phyloP scores from a whole-genome alignment of 2,888 invertebrate species.

The Apantesis nais region DNA sequence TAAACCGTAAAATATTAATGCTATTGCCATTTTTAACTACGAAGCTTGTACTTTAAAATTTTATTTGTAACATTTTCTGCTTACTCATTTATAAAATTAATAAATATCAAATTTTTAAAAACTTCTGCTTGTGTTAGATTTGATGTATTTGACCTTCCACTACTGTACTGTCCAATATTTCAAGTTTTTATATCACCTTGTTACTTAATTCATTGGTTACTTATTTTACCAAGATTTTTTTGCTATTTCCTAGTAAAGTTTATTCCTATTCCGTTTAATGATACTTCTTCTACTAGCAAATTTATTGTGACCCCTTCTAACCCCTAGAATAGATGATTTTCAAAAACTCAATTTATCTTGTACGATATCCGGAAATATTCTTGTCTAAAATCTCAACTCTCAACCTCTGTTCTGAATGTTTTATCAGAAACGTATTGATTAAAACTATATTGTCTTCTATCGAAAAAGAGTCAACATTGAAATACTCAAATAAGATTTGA shows the following conservation, averaged over 20 bases:
- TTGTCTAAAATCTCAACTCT: no score
- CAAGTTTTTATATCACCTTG: neutral
- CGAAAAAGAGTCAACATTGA: neutral
- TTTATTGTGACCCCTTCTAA: neutral
- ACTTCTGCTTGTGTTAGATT: no score
- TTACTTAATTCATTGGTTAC: neutral
- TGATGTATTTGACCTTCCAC: no score
- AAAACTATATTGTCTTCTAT: no score
- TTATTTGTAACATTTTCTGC: neutral
- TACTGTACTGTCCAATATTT: neutral
- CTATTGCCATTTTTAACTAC: neutral
- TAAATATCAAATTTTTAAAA: neutral
- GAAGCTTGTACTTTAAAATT: neutral
- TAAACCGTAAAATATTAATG: no score
- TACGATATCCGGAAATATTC: no score
- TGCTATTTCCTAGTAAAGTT: neutral
- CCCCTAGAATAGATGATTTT: no score
- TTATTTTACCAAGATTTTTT: no score
- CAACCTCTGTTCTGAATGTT: no score
- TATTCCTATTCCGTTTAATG: no score
- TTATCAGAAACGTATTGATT: no score
- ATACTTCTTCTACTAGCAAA: neutral
- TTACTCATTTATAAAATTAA: neutral
- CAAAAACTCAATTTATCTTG: no score
- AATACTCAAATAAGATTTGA: neutral